Evolutionary conservation across 2,888 invertebrate genomes (phyloP).

Genomic region (Petrolisthes cinctipes): DNA sequence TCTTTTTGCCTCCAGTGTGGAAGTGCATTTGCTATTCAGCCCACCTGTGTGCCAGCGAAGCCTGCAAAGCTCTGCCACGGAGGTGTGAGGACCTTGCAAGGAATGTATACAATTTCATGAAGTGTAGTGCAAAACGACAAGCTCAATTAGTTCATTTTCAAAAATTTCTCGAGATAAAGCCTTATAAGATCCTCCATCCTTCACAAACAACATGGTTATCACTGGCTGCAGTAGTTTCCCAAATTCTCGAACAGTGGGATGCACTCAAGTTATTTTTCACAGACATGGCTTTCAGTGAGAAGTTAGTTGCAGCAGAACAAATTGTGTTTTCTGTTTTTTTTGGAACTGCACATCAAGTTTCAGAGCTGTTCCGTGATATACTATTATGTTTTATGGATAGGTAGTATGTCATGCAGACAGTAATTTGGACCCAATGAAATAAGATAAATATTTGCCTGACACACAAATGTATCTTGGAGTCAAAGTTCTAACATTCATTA

Average conservation of each 20-base stretch:
- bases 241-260: slow-evolving; percentile 54
- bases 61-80: slow-evolving; percentile 7
- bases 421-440: slow-evolving; percentile 6
- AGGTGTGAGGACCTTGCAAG: slow-evolving; percentile 67
- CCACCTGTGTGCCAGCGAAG: slow-evolving; percentile 20
- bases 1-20: no score
- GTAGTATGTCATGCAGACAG: slow-evolving; percentile 11
- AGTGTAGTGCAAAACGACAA: slow-evolving; percentile 66
- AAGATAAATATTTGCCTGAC: background rate
- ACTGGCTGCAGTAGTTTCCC: slow-evolving; percentile 35
- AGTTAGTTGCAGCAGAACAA: slow-evolving; percentile 27
- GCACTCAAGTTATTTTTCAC: slow-evolving; percentile 44
- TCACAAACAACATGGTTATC: slow-evolving; percentile 67
- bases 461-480: slow-evolving; percentile 18
- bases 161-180: slow-evolving; percentile 64
- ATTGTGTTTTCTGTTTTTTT: slow-evolving; percentile 42
- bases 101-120: slow-evolving; percentile 67
- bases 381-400: background rate
- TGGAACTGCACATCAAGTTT: slow-evolving; percentile 34
- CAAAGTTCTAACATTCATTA: background rate
- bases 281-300: slow-evolving; percentile 27
- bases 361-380: background rate
- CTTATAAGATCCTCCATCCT: slow-evolving; percentile 67
- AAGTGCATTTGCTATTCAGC: slow-evolving; percentile 33
- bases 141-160: slow-evolving; percentile 66